A percentile compares a stretch with the other conserved stretches of the same genome.
These are phyloP conservation scores for Tribolium castaneum DNA, from an alignment of 1,140 invertebrate species.

Conservation along the genomic window DNA sequence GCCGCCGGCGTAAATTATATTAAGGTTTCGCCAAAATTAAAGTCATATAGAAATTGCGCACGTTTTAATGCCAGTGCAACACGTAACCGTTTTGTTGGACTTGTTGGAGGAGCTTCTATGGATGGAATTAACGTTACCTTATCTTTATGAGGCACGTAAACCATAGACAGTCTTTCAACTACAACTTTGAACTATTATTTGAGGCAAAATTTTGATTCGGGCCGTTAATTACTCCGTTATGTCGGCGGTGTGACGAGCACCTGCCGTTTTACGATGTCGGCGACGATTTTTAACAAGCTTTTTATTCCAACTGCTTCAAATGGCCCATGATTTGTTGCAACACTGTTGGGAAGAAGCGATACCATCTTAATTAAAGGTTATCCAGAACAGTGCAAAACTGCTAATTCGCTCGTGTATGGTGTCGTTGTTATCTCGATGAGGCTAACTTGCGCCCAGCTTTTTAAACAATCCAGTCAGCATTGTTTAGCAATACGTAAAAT, in stretches of 20 bases:
- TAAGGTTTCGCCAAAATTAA: not conserved
- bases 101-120: not conserved
- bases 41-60: not conserved
- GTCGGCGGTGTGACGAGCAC: not conserved
- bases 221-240: slow-evolving; percentile 25
- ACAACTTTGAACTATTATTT: slow-evolving; percentile 2
- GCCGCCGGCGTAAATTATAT: not conserved
- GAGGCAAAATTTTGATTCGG: slow-evolving; percentile 13
- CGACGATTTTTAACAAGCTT: not conserved
- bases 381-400: not conserved
- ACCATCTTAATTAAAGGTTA: not conserved
- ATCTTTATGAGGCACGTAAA: not conserved
- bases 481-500: not conserved
- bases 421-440: not conserved
- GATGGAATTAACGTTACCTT: not conserved
- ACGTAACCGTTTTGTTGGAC: not conserved
- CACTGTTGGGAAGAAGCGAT: not conserved
- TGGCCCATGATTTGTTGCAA: not conserved
- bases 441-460: not conserved
- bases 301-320: not conserved
- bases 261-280: slow-evolving; percentile 15
- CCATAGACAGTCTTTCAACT: not conserved
- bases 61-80: not conserved
- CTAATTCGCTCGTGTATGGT: not conserved
- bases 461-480: slow-evolving; percentile 1